Percentiles rank a stretch among this genome's conserved stretches.
Conservation (phyloP, 2,797 vertebrate genomes). For the Meriones psammophilus region DNA sequence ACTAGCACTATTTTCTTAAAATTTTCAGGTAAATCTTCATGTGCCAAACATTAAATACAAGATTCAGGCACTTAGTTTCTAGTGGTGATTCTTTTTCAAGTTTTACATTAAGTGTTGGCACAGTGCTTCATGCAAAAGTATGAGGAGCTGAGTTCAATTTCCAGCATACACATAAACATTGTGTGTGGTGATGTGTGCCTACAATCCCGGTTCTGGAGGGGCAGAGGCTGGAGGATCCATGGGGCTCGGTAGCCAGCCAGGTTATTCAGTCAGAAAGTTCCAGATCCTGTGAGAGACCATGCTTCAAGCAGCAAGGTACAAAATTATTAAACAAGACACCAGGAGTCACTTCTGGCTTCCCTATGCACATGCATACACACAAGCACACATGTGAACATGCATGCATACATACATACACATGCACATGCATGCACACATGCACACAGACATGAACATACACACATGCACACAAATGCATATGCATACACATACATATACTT, state of each 20-base stretch:
- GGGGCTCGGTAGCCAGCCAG: background rate
- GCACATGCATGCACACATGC: background rate
- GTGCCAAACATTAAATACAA: background rate
- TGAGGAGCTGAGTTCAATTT: background rate
- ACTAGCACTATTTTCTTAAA: background rate
- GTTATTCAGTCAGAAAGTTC: background rate
- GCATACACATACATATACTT: no score
- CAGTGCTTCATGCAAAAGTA: background rate
- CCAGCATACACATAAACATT: background rate
- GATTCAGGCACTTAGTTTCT: background rate
- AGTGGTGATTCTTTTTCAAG: background rate
- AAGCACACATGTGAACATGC: no score
- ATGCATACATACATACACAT: background rate
- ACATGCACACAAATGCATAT: background rate
- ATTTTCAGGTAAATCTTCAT: background rate
- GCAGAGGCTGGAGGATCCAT: background rate
- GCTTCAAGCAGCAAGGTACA: background rate
- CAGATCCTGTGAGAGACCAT: background rate
- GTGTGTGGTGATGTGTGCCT: background rate
- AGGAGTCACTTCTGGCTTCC: background rate
- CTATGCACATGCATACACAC: background rate
- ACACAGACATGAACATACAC: no score
- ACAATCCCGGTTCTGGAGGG: no score
- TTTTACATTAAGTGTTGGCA: slow-evolving; percentile 6
- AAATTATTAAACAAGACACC: background rate